Conservation (phyloP, 2,113 vertebrate species). For the Prionailurus bengalensis region DNA sequence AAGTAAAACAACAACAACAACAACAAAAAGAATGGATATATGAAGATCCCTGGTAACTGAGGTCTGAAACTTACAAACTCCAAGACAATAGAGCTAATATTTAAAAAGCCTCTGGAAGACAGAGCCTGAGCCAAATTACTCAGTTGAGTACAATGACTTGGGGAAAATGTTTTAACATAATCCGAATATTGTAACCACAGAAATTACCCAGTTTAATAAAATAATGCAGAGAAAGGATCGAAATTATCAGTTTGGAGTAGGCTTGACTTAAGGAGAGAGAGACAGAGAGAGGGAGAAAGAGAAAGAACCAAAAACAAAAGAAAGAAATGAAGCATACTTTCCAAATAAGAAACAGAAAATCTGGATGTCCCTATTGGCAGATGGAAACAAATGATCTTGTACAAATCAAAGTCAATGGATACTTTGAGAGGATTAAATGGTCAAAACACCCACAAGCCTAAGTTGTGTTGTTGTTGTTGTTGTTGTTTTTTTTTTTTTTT, state of each 20-base stretch:
- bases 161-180: neutral
- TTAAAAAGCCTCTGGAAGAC: neutral
- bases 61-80: neutral
- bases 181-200: neutral
- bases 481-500: neutral
- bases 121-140: neutral
- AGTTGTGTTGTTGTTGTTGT: neutral
- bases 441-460: neutral
- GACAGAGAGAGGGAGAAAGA: fast-evolving
- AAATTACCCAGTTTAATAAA: neutral
- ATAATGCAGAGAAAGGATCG: neutral
- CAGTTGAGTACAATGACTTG: neutral
- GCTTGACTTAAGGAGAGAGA: neutral
- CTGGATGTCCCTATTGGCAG: neutral
- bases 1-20: neutral
- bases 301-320: neutral
- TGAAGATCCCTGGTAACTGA: neutral
- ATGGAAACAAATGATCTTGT: neutral
- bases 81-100: neutral
- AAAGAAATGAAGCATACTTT: neutral
- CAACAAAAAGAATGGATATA: neutral
- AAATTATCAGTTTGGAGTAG: neutral
- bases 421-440: neutral
- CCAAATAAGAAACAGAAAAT: neutral
- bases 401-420: neutral